These are phyloP conservation scores for Drosophila rufa DNA, from an alignment of 1,140 invertebrate genomes.

Conservation along the genomic window DNA sequence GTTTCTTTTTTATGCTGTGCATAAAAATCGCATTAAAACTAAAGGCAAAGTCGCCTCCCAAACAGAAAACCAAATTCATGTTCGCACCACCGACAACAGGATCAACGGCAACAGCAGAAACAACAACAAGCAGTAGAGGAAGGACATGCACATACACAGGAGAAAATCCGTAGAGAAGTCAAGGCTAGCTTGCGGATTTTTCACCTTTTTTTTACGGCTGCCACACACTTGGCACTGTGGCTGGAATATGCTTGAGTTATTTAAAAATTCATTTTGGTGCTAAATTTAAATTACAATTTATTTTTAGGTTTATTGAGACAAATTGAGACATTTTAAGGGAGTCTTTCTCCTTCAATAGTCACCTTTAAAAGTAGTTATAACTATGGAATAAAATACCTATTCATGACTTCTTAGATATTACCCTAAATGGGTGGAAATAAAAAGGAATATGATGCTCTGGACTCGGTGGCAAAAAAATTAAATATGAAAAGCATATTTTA, in stretches of 20 bases:
- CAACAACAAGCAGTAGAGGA: background rate
- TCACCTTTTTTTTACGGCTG: constrained; percentile 20
- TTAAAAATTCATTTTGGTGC: too few relatives aligned
- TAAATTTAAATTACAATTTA: too few relatives aligned
- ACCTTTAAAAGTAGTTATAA: too few relatives aligned
- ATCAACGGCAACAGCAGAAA: constrained; percentile 1
- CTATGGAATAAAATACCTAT: too few relatives aligned
- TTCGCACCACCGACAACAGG: constrained; percentile 25
- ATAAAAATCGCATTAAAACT: constrained; percentile 68
- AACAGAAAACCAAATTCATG: constrained; percentile 38
- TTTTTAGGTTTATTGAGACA: too few relatives aligned
- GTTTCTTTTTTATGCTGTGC: constrained; percentile 14
- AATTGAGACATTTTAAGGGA: too few relatives aligned
- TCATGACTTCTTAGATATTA: too few relatives aligned
- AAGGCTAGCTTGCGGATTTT: constrained; percentile 17
- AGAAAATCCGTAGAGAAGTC: constrained; percentile 28
- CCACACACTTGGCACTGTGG: constrained; percentile 14
- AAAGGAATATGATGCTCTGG: too few relatives aligned
- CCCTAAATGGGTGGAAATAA: too few relatives aligned
- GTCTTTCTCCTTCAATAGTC: too few relatives aligned
- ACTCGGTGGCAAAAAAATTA: too few relatives aligned
- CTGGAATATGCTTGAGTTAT: background rate
- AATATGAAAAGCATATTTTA: too few relatives aligned
- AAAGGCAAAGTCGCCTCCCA: constrained; percentile 35
- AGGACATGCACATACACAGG: constrained; percentile 14